Percentiles rank a stretch among this genome's conserved stretches.
Conservation (phyloP, 2,888 invertebrate genomes). For the Sisyra nigra region DNA sequence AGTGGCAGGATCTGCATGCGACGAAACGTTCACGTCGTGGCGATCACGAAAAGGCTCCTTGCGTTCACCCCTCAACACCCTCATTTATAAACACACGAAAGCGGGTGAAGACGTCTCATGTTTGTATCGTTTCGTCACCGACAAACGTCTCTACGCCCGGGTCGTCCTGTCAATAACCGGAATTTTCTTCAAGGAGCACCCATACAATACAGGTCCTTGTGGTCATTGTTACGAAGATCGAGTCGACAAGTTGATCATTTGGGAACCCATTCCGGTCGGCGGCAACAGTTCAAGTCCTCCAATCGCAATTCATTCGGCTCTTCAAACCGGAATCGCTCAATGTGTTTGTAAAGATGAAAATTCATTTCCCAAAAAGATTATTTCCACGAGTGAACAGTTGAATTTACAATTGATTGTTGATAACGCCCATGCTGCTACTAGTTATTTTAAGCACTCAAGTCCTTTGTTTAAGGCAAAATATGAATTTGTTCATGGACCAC, state of each 20-base stretch:
- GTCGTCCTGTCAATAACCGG: conserved; percentile 61
- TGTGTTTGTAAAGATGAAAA: conserved; percentile 43
- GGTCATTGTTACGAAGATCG: conserved; percentile 76
- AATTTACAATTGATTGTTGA: conserved; percentile 72
- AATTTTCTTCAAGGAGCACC: conserved; percentile 71
- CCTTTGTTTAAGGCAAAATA: conserved; percentile 76
- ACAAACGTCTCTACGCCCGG: conserved; percentile 63
- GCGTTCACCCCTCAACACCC: conserved; percentile 69
- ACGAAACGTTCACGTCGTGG: conserved; percentile 80
- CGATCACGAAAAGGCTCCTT: conserved; percentile 57
- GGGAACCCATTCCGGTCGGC: conserved; percentile 45
- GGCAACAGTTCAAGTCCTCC: conserved; percentile 23
- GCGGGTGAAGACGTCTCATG: conserved; percentile 62
- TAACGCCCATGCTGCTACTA: conserved; percentile 68
- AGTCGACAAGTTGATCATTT: conserved; percentile 66
- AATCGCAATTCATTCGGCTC: conserved; percentile 37
- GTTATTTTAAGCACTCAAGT: conserved; percentile 73
- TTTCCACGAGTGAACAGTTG: conserved; percentile 65
- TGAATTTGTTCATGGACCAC: conserved; percentile 77
- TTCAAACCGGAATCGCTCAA: conserved; percentile 51
- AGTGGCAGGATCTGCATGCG: conserved; percentile 65
- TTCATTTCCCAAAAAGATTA: conserved; percentile 42
- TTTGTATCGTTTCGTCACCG: conserved; percentile 69
- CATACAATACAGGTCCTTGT: conserved; percentile 63
- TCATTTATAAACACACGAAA: conserved; percentile 67